These are phyloP conservation scores for Regulus satrapa DNA, from an alignment of 2,113 vertebrate genomes.

Conservation along the genomic window DNA sequence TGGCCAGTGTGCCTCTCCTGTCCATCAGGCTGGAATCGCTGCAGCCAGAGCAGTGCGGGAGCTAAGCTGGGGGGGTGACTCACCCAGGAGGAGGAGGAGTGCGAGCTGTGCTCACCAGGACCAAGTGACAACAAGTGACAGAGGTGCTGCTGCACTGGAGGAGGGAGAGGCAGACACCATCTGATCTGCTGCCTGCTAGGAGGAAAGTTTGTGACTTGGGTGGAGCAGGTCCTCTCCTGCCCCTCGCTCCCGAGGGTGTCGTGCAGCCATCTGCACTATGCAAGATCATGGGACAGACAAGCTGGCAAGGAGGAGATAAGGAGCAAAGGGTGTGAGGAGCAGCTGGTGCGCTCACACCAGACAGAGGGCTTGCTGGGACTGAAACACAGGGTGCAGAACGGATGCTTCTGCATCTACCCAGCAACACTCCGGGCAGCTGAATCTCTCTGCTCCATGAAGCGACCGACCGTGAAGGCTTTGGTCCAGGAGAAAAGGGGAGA, in stretches of 20 bases:
- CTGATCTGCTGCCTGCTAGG: not conserved
- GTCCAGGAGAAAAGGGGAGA: not conserved
- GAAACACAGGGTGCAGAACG: not conserved
- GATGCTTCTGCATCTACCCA: not conserved
- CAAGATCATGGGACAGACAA: not conserved
- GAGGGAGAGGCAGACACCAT: not conserved
- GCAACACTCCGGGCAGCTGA: rapidly evolving
- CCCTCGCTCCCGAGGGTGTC: not conserved
- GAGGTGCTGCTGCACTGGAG: not conserved
- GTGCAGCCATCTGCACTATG: not conserved
- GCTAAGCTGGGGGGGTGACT: not conserved
- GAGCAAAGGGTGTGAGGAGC: not conserved
- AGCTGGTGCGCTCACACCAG: not conserved
- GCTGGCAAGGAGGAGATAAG: not conserved
- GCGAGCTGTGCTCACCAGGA: not conserved
- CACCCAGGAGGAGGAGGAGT: not conserved
- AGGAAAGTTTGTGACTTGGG: not conserved
- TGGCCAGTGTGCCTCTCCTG: not conserved
- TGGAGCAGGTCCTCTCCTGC: not conserved
- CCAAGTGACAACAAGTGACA: not conserved
- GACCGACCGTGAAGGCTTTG: not conserved
- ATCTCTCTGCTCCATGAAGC: rapidly evolving
- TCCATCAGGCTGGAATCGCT: not conserved
- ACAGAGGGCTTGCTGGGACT: not conserved
- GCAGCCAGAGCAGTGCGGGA: not conserved